Base-by-base conservation (phyloP, 2,797 vertebrate genomes). In the Sciurus vulgaris region DNA sequence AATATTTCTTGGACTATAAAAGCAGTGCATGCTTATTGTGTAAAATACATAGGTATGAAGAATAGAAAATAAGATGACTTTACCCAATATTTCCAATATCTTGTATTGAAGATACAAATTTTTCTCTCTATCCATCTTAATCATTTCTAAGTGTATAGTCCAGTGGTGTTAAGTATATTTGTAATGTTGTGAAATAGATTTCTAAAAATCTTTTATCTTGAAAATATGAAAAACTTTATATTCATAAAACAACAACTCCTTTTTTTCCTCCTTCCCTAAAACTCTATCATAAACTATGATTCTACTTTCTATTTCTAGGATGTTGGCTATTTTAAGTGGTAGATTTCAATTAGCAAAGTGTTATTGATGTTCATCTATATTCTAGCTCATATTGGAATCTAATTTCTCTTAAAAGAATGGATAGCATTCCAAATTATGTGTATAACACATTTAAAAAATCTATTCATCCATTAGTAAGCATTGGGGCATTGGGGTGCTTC, bases 151-250 rank as follows among this genome's bases (percentile, higher is more conserved):
- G 30, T 38, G 17, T 41, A 73, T 4, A 51, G 3, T 56, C 44
- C 33, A 59, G 38, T 54, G 51, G 51, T 18, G 17, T 54, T 54
- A 18, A 54, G 15, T 72, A 76, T 59, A 88, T 83, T 92, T 65
- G 47, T 33, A 54, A 30, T 82, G 59, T 35, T 86, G 33, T 44
- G 0, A 81, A 81, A 38, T 7, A 15, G 14, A 30, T 67, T 56
- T 51, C 26, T 41, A 54, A 33, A 67, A 86, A 41, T 63, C 35
- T 76, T 85, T 73, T 10, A 26, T 47, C 35, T 73, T 78, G 49
- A 63, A 72, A 73, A 65, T 79, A 13, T 65, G 44, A 94, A 89
- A 84, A 89, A 84, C 14, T 84, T 49, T 73, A 24, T 73, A 54
- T 14, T 33, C 30, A 72, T 30, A 47, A 47, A 47, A 47, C 79